A percentile compares a stretch with the other conserved stretches of the same genome.
Conservation (phyloP, 1,140 invertebrate genomes). For the Drosophila murphyi region DNA sequence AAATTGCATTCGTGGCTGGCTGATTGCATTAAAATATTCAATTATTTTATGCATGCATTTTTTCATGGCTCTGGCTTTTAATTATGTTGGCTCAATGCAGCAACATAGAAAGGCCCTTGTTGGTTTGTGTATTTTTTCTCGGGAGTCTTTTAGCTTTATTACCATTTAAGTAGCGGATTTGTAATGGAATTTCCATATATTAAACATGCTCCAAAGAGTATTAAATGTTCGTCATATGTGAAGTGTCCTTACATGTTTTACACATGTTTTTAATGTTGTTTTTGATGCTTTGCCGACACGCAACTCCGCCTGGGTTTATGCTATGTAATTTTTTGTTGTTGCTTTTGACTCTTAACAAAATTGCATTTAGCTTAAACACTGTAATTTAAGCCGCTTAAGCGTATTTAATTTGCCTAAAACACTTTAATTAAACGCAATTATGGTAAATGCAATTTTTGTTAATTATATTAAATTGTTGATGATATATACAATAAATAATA, state of each 20-base stretch:
- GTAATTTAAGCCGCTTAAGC: conserved; percentile 75
- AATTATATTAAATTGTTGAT: conserved; percentile 35
- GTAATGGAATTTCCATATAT: background rate
- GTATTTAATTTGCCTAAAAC: conserved; percentile 69
- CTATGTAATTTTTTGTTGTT: conserved; percentile 37
- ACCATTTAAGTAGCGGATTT: background rate
- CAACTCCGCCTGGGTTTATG: conserved; percentile 41
- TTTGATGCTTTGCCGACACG: conserved; percentile 38
- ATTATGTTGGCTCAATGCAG: conserved; percentile 57
- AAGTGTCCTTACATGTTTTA: background rate
- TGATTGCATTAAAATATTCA: conserved; percentile 51
- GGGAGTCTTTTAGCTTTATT: conserved; percentile 28
- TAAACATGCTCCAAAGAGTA: conserved; percentile 7
- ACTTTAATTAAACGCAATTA: conserved; percentile 73
- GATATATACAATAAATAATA: background rate
- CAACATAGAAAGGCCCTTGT: background rate
- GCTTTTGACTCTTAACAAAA: conserved; percentile 53
- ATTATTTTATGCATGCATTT: conserved; percentile 15
- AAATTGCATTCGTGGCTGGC: conserved; percentile 53
- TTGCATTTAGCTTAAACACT: conserved; percentile 76
- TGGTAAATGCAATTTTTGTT: conserved; percentile 54
- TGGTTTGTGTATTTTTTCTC: conserved; percentile 42
- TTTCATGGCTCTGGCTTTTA: conserved; percentile 45
- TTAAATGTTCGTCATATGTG: background rate
- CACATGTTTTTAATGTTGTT: background rate